Conservation (phyloP, 2,797 vertebrate species). For the Chaetophractus vellerosus region DNA sequence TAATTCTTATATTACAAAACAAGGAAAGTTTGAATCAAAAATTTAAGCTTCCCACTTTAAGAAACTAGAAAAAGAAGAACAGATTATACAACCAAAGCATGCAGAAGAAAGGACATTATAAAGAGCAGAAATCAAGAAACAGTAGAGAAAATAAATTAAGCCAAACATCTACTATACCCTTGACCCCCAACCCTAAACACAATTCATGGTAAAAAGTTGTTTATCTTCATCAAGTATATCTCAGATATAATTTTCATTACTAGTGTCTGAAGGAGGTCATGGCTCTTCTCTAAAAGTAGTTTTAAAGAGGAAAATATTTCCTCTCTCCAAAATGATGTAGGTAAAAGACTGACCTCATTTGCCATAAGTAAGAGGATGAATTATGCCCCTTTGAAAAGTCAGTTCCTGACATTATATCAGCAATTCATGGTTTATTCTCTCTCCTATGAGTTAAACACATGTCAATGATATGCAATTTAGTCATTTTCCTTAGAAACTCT, state of each 20-base stretch:
- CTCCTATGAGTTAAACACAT: not conserved
- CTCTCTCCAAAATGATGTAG: not conserved
- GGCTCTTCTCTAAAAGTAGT: not conserved
- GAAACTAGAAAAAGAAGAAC: not conserved
- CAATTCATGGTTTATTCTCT: not conserved
- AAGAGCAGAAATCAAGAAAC: not conserved
- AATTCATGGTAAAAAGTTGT: not conserved
- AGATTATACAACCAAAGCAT: not conserved
- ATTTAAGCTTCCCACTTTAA: not conserved
- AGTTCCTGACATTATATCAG: not conserved
- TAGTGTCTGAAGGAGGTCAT: not conserved
- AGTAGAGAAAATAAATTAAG: not conserved
- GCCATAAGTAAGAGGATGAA: not conserved
- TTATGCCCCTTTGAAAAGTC: slow-evolving; percentile 11
- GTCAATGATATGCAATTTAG: not conserved
- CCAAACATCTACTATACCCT: not conserved
- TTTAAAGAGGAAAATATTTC: not conserved
- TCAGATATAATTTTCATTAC: not conserved
- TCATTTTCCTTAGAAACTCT: not conserved
- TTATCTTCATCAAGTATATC: not conserved
- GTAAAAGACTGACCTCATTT: not conserved
- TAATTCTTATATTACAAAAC: not conserved
- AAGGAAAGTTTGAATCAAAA: not conserved
- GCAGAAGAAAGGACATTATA: not conserved
- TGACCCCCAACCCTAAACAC: not conserved